Evolutionary conservation across 2,888 invertebrate genomes (phyloP), one percentile per base, ranked within the genome.

Genomic region (Drosophila prostipennis): DNA sequence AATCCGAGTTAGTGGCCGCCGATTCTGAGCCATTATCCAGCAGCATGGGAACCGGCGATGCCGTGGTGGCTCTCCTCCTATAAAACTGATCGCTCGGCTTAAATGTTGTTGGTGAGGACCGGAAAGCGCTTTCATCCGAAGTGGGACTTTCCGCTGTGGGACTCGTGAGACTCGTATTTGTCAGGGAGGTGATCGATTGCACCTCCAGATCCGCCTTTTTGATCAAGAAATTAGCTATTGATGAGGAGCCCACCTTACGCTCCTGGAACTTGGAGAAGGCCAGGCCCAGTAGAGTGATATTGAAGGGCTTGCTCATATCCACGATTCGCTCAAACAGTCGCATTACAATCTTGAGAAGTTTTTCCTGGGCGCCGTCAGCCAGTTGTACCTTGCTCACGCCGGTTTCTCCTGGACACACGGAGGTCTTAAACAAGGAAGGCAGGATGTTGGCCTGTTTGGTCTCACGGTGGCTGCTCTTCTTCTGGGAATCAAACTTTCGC

Each of bases 241-340:
- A 95, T 81, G 95, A 94, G 74, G 94, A 93, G 2, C 95, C 95
- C 3, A 93, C 94, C 90, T 94, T 94, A 65, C 94, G 93, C 53
- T 91, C 96, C 80, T 95, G 95, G 89, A 96, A 96, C 91, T 96
- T 96, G 1, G 96, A 96, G 90, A 96, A 96, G 19, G 96, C 95
- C 85, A 96, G 92, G n/a, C 96, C 96, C 65, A 96, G 93, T 57
- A 96, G 92, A 0, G 96, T 96, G 81, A 96, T 94, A 91, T 96
- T 96, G 92, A 96, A 96, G 73, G 96, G 95, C 92, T 95, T 95
- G 32, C 94, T 93, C 76, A 95, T 93, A 89, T 96, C 94, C 63
- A 96, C 94, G 70, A 95, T 93, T 88, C 96, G 94, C 89, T 95
- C 95, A 88, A 96, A 96, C 78, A 96, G 93, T 87, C 94, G 94